A percentile compares a stretch with the other conserved stretches of the same genome.
Evolutionary conservation across 2,113 vertebrate genomes (phyloP).

Genomic region (Myrmecophaga tridactyla): DNA sequence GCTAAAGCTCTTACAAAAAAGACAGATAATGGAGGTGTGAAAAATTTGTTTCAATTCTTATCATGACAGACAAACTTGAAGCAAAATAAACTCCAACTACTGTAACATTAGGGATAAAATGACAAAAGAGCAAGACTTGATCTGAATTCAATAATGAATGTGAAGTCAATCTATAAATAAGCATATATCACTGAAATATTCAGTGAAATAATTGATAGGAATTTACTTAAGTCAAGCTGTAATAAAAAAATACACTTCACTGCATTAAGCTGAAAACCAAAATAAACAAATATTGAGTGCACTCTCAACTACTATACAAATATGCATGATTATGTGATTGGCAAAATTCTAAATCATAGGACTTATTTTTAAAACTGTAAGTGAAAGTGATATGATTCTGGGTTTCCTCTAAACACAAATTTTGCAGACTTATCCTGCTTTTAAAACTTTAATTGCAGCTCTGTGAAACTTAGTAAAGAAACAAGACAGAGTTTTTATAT

Average conservation of each 20-base stretch:
- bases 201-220: background rate
- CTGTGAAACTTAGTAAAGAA: background rate
- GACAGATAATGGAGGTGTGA: background rate
- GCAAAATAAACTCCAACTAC: background rate
- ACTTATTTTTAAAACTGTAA: background rate
- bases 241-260: background rate
- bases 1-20: background rate
- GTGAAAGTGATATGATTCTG: background rate
- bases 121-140: background rate
- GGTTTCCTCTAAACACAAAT: background rate
- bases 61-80: background rate
- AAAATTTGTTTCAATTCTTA: background rate
- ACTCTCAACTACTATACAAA: background rate
- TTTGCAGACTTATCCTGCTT: background rate
- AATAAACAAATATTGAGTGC: constrained; percentile 1
- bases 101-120: background rate
- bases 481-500: background rate
- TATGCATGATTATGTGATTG: background rate
- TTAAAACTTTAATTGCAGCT: background rate
- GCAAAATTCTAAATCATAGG: background rate
- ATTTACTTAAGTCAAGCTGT: constrained; percentile 1
- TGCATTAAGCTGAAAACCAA: background rate
- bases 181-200: background rate
- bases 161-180: background rate
- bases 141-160: background rate